These are phyloP conservation scores for Bradypodion ventrale DNA, from an alignment of 2,797 vertebrate genomes.

Conservation along the genomic window DNA sequence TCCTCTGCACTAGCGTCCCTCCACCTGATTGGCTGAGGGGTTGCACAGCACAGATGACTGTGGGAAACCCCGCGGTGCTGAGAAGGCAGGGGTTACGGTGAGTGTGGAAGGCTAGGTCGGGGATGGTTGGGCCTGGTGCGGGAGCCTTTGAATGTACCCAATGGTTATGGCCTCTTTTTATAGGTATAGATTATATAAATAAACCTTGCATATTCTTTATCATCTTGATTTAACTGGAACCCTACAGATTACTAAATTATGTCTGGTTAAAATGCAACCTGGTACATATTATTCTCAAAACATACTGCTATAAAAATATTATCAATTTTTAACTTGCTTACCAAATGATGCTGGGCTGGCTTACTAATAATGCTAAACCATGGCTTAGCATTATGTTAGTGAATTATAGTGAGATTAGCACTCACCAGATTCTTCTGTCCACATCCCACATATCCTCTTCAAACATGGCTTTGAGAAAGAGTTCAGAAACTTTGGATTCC, in stretches of 20 bases:
- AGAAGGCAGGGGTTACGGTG: too few relatives aligned
- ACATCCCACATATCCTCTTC: neutral
- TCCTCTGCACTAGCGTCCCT: too few relatives aligned
- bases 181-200: too few relatives aligned
- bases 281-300: conserved; percentile 57
- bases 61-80: too few relatives aligned
- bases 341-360: conserved; percentile 9
- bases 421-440: neutral
- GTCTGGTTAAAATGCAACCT: conserved; percentile 60
- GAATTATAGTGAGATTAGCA: neutral
- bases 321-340: conserved; percentile 57
- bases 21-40: too few relatives aligned
- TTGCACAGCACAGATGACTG: too few relatives aligned
- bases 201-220: conserved; percentile 52
- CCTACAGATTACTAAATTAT: conserved; percentile 54
- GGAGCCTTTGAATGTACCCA: too few relatives aligned
- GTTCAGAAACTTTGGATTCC: neutral
- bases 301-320: conserved; percentile 51
- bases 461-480: neutral
- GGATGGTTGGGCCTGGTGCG: too few relatives aligned
- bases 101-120: too few relatives aligned
- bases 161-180: too few relatives aligned
- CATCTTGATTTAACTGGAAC: conserved; percentile 55
- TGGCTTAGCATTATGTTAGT: neutral
- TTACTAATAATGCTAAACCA: neutral